phyloP scores from a whole-genome alignment of 2,797 vertebrate genomes.

The Gallinago stenura region DNA sequence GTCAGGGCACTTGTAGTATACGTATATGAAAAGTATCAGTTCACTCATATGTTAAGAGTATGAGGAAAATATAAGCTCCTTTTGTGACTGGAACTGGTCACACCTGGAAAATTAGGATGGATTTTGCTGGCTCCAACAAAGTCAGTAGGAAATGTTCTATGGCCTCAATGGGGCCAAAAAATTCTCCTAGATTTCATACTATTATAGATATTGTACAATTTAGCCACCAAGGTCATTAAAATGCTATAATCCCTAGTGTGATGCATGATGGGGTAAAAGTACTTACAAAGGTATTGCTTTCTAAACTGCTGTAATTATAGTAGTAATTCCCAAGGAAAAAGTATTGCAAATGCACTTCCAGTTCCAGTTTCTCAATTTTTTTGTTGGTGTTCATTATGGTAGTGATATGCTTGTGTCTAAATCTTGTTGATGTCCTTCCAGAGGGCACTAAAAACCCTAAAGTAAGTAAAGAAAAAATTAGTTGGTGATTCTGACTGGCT shows the following conservation, averaged over 20 bases:
- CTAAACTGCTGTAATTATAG: constrained; percentile 46
- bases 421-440: constrained; percentile 64
- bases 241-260: constrained; percentile 24
- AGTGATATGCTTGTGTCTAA: constrained; percentile 47
- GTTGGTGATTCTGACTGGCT: constrained; percentile 31
- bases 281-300: constrained; percentile 60
- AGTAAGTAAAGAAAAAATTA: constrained; percentile 49
- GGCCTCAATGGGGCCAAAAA: constrained; percentile 18
- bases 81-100: background rate
- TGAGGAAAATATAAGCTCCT: background rate
- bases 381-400: constrained; percentile 33
- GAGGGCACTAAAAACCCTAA: constrained; percentile 51
- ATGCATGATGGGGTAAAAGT: constrained; percentile 17
- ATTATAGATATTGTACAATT: constrained; percentile 9
- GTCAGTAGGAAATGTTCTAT: background rate
- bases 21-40: background rate
- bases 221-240: constrained; percentile 45
- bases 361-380: constrained; percentile 24
- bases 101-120: constrained; percentile 42
- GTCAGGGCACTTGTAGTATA: background rate
- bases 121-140: constrained; percentile 11
- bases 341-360: constrained; percentile 42
- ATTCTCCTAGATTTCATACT: constrained; percentile 8
- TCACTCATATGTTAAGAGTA: background rate
- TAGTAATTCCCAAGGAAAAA: constrained; percentile 34